Evolutionary conservation across 2,797 vertebrate genomes (phyloP).

Genomic region (Enteromius thamalakanensis): DNA sequence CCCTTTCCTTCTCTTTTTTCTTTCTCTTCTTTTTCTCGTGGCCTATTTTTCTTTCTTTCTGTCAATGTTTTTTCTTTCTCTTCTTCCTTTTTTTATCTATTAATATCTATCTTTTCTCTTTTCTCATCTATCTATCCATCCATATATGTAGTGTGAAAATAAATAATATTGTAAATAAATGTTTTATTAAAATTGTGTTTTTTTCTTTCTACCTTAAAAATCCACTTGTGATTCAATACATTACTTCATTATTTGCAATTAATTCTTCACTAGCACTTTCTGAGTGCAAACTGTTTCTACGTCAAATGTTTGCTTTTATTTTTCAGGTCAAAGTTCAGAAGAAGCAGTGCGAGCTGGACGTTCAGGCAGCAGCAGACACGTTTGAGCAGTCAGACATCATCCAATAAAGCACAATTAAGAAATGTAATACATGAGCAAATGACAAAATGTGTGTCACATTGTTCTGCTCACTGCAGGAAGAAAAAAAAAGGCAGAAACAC

Average conservation of each 20-base stretch:
- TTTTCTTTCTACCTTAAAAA: not conserved
- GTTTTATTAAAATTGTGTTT: not conserved
- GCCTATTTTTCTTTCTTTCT: no score
- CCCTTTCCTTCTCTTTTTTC: no score
- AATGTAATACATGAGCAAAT: not conserved
- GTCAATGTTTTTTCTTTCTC: not conserved
- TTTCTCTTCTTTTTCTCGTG: no score
- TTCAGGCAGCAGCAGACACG: not conserved
- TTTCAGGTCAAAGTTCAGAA: constrained; percentile 3
- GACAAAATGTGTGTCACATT: not conserved
- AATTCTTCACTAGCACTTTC: not conserved
- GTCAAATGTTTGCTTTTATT: not conserved
- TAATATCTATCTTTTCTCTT: no score
- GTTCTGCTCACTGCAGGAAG: not conserved
- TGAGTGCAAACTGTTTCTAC: not conserved
- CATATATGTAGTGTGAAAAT: not conserved
- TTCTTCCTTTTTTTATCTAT: not conserved
- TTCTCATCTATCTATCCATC: not conserved
- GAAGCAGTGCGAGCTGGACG: not conserved
- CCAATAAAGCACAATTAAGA: not conserved
- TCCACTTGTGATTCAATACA: not conserved
- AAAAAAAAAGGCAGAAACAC: not conserved
- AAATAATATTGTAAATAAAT: not conserved
- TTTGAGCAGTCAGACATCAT: not conserved
- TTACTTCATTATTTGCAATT: not conserved